Conservation (phyloP, 92 coral and sea anemone genomes). For the Ricordea florida region DNA sequence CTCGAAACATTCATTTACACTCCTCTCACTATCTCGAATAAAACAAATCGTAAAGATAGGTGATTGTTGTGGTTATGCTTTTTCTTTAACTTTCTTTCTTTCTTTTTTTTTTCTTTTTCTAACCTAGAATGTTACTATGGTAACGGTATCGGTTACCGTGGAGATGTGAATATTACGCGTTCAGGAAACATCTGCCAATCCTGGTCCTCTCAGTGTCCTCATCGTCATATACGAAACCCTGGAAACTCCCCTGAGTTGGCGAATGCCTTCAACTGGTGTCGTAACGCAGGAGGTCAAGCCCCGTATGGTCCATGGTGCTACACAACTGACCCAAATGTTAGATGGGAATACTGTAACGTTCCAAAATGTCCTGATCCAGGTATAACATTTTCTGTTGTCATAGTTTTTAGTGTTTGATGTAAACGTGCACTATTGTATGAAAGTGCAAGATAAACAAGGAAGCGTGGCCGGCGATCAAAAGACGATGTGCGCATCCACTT, state of each 20-base stretch:
- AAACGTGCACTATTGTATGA: no score
- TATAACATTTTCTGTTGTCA: no score
- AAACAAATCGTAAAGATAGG: no score
- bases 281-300: slow-evolving; percentile 7
- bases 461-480: no score
- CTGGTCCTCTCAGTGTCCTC: slow-evolving; percentile 9
- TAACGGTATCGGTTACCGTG: slow-evolving; percentile 6
- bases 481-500: no score
- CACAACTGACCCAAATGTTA: slow-evolving; percentile 10
- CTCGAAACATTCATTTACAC: no score
- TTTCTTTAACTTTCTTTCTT: no score
- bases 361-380: not conserved
- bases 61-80: no score
- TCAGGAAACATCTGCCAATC: slow-evolving; percentile 1
- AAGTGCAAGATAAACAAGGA: no score
- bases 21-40: no score
- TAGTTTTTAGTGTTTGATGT: no score
- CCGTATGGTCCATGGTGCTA: slow-evolving; percentile 22
- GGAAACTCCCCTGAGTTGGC: not conserved
- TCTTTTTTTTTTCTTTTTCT: no score
- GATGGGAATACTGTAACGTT: slow-evolving; percentile 21
- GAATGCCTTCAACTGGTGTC: slow-evolving; percentile 4
- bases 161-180: not conserved
- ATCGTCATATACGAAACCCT: slow-evolving; percentile 12
- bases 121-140: slow-evolving; percentile 10